Conservation (phyloP, 1,140 invertebrate genomes). For the Colletes latitarsis region DNA sequence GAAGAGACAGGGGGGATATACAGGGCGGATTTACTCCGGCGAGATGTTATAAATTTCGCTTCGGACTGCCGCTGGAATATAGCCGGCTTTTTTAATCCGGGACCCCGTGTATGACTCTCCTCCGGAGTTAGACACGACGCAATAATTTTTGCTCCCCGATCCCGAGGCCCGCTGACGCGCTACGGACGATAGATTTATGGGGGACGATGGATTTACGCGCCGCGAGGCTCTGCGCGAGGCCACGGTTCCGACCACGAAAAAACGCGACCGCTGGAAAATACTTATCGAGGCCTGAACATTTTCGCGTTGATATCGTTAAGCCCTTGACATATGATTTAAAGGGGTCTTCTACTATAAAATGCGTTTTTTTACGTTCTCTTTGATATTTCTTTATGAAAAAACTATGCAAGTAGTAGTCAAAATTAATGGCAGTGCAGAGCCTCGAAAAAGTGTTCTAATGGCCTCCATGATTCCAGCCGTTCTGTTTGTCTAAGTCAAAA, state of each 20-base stretch:
- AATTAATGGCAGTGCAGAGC: no score
- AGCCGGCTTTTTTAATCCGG: not conserved
- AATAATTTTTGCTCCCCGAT: slow-evolving; percentile 11
- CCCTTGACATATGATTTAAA: no score
- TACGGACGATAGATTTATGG: slow-evolving; percentile 1
- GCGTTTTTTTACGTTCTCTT: no score
- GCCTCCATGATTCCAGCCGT: no score
- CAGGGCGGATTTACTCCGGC: slow-evolving; percentile 38
- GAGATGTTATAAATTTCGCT: slow-evolving; percentile 39
- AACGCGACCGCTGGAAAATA: no score
- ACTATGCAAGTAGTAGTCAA: no score
- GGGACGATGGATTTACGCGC: not conserved
- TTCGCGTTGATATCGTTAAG: no score
- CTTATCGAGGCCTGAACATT: no score
- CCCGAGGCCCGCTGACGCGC: not conserved
- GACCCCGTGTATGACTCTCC: slow-evolving; percentile 7
- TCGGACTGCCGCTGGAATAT: slow-evolving; percentile 24
- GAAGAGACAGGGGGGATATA: slow-evolving; percentile 56
- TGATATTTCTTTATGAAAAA: no score
- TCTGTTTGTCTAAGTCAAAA: no score
- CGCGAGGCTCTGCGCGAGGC: not conserved
- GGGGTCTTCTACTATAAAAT: no score
- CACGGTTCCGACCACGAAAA: not conserved
- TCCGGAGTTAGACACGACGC: not conserved
- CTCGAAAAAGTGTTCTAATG: no score